Base-by-base conservation (phyloP, 2,888 invertebrate species). In the Neuroscelio doddi region DNA sequence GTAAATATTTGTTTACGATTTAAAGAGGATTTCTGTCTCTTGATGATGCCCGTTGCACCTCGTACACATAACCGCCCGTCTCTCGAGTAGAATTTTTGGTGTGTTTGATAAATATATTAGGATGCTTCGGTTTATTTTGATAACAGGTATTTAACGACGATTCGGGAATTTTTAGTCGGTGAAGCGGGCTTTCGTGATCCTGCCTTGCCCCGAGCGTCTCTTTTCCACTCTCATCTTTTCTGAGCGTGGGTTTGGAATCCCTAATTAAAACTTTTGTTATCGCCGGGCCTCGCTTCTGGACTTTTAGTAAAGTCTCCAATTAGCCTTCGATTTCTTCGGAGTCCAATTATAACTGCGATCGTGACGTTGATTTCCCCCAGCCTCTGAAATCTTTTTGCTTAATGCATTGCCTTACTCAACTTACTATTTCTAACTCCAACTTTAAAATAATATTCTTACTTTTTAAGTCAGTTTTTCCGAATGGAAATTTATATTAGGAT, bases 81-180 rank as follows among this genome's bases (percentile, higher is more conserved):
- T 67, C 68, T 71, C 66, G 62, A 57, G 52, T 39, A 12, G 32
- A 32, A 32, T 12, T 2, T 17, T 26, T 24, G 41, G 62, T 46
- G 64, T 80, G 78, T 80, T 81, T 80, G 78, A 80, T 80, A 80
- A 80, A 79, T 75, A 76, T 76, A 79, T 80, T 79, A 80, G 74
- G 72, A 71, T 67, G 71, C 66, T 57, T 62, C 59, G 70, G 74
- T 78, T 76, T 77, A 78, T 78, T 76, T 78, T 72, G 74, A 75
- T 75, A 76, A 79, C 74, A 76, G 75, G 72, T 75, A 78, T 72
- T 76, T 76, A 76, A 74, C 74, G 67, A 66, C 47, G 53, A 53
- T 47, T 36, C 55, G 69, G 68, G 50, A 69, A 72, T 69, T 71
- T 63, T 57, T 47, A 12, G 32, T 8, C 32, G 14, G 7, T 14